Evolutionary conservation across 2,797 vertebrate genomes (phyloP), one percentile per base, ranked within the genome.

Genomic region (Eleutherodactylus coqui): DNA sequence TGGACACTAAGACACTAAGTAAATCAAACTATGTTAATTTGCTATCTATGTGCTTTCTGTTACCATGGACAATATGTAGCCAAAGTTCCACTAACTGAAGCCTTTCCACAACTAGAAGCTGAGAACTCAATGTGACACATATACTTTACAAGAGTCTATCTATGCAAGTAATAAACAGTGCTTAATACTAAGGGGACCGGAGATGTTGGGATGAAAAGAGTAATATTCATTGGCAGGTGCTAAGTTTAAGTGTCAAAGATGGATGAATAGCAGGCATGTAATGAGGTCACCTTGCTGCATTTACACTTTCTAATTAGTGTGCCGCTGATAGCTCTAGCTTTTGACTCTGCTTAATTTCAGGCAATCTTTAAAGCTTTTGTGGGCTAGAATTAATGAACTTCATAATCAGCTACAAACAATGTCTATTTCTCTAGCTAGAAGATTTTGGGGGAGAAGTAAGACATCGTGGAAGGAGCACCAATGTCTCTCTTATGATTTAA

Each of bases 201-300:
- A 14, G 36, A 21, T 36, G 45, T 47, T 81, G 32, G 53, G 60
- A 43, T 67, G 16, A 81, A 51, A 69, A 45, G n/a, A 62, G 27
- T 32, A 51, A 36, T 29, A 69, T 49, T 19, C 47, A 45, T 67
- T 69, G 45, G 32, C 79, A 69, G 29, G 43, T 81, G 17, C 9
- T 64, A 17, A 64, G 77, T 41, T 67, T 49, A 82, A 69, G 47
- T 55, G n/a, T 72, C 24, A 36, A 8, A 34, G 58, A 69, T 51
- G 32, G 43, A 67, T 79, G 62, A 36, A 34, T 81, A n/a, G 27
- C 47, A 70, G 64, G 32, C 32, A 27, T 70, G 62, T n/a, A 70
- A 82, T 82, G 45, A 82, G 45, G 29, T 53, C 79, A 70, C 64
- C 47, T 47, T 53, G 29, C 32, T 80, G 27, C 60, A 69, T 80